A percentile compares a stretch with the other conserved stretches of the same genome.
Evolutionary conservation across 2,888 invertebrate genomes (phyloP).

Genomic region (Deilephila elpenor): DNA sequence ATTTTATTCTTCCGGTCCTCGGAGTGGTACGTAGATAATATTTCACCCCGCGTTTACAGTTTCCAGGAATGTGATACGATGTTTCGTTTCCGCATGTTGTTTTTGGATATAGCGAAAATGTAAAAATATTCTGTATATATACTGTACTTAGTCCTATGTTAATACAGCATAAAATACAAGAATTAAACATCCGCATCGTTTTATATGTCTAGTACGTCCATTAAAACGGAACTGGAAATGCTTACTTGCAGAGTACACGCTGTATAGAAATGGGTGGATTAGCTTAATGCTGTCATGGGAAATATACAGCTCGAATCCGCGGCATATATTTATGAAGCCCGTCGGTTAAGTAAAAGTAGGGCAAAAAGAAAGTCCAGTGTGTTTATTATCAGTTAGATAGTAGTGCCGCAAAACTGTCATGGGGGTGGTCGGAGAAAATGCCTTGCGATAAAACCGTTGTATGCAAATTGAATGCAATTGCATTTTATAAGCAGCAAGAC

Average conservation of each 20-base stretch:
- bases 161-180: neutral
- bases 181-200: neutral
- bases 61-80: too few relatives aligned
- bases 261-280: slow-evolving; percentile 10
- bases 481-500: neutral
- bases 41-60: too few relatives aligned
- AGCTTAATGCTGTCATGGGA: neutral
- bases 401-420: neutral
- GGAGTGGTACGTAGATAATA: too few relatives aligned
- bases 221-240: neutral
- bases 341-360: slow-evolving; percentile 16
- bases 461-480: slow-evolving; percentile 11
- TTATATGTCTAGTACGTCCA: neutral
- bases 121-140: too few relatives aligned
- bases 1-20: too few relatives aligned
- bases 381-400: neutral
- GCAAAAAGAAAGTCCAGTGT: slow-evolving; percentile 13
- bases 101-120: too few relatives aligned
- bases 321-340: slow-evolving; percentile 18
- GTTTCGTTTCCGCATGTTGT: too few relatives aligned
- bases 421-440: slow-evolving; percentile 5
- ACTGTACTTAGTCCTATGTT: too few relatives aligned
- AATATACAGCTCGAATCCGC: neutral
- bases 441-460: neutral
- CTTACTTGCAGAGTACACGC: neutral